Base-by-base conservation (phyloP, 2,888 invertebrate species). In the Drepanosiphum platanoidis region DNA sequence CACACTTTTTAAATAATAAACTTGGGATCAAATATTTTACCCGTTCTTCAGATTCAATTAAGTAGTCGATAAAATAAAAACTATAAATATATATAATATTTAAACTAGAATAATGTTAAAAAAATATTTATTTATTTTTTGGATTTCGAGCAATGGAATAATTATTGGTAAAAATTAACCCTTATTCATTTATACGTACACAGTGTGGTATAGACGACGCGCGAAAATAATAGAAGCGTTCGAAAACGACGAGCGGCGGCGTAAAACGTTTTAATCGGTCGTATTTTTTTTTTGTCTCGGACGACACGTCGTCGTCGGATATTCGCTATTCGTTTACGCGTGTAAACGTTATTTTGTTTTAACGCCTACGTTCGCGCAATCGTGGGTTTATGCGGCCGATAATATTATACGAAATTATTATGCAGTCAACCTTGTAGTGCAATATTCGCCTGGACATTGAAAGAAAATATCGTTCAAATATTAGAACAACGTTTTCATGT, bases 401-500 rank as follows among this genome's bases (percentile, higher is more conserved):
- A 18, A 72, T 58, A 34, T 42, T 32, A 64, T 72, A 74, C n/a
- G n/a, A 42, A 46, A 70, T 70, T 80, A 52, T 61, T 68, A 66
- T 36, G 27, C 42, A 46, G 75, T 75, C 83, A 68, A 75, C 66
- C 66, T 75, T 66, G 75, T 36, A 42, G 15, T 64, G 15, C 22
- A 81, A 27, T 75, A 30, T 46, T 39, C 36, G 3, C 15, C n/a
- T 82, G 34, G 32, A 82, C 39, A 39, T 61, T 15, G 13, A 39
- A 32, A 34, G 61, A 61, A 79, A 52, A 34, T 68, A 36, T 32
- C 13, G 58, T 36, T 27, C 13, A 27, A 70, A 58, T 52, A 70
- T 34, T 22, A 9, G 66, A 15, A 27, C 1, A 46, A 66, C 32
- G n/a, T 39, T 68, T 79, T 34, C 3, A 18, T 9, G n/a, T 79